Evolutionary conservation across 1,140 invertebrate species (phyloP).

Genomic region (Pachyrhynchus sulphureomaculatus): DNA sequence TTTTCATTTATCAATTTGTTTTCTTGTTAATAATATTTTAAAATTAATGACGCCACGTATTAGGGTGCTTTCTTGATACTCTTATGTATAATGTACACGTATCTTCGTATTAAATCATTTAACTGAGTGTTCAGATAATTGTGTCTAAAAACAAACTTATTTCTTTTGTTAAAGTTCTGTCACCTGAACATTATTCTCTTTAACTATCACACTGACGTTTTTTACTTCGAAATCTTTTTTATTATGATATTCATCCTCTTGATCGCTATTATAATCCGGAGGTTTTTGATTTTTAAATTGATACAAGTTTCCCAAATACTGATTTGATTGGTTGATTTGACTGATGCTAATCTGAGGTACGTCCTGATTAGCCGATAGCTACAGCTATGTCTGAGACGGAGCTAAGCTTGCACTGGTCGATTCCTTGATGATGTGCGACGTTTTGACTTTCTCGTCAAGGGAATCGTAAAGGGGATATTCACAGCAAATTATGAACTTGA

Average conservation of each 20-base stretch:
- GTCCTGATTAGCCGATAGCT: conserved; percentile 57
- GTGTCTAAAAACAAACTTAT: too few species aligned
- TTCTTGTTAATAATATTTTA: too few species aligned
- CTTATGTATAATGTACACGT: too few species aligned
- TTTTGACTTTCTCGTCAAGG: conserved; percentile 64
- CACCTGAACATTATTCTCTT: not conserved
- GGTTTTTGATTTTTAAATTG: conserved; percentile 20
- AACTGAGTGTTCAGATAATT: too few species aligned
- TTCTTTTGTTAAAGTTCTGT: not conserved
- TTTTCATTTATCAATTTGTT: too few species aligned
- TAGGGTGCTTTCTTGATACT: too few species aligned
- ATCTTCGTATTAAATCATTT: too few species aligned
- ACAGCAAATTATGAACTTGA: conserved; percentile 83
- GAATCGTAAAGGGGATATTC: conserved; percentile 86
- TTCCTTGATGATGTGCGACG: conserved; percentile 66
- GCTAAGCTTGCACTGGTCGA: conserved; percentile 73
- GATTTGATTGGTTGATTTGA: not conserved
- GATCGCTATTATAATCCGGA: conserved; percentile 4
- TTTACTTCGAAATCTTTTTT: conserved; percentile 2
- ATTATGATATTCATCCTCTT: not conserved
- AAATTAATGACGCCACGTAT: too few species aligned
- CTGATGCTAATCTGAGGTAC: conserved; percentile 40
- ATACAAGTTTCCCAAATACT: conserved; percentile 20
- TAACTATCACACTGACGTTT: conserved; percentile 5
- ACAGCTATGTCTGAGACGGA: conserved; percentile 71